Percentiles rank a stretch among this genome's conserved stretches.
Conservation (phyloP, 37 sponge, comb jelly and placozoan species). For the Crambe crambe region DNA sequence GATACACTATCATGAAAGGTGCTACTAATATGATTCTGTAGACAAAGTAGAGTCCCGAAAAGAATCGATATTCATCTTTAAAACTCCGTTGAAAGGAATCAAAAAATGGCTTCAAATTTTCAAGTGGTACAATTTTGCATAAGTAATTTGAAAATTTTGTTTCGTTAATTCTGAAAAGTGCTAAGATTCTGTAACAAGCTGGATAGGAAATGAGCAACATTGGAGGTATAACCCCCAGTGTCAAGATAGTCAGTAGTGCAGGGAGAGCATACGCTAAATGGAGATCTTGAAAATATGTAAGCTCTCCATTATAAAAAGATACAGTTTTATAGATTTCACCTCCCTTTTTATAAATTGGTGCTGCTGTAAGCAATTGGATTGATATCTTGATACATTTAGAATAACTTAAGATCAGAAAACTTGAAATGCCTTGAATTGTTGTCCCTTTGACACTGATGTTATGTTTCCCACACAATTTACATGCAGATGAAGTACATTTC, state of each 20-base stretch:
- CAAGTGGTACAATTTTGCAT: not conserved
- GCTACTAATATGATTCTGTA: not conserved
- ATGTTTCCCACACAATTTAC: not conserved
- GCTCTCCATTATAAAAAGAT: conserved; percentile 9
- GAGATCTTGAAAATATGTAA: not conserved
- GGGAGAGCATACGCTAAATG: conserved; percentile 25
- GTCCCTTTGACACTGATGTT: not conserved
- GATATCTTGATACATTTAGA: conserved; percentile 7
- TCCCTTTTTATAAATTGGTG: not conserved
- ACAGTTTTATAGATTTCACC: not conserved
- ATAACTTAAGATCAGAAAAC: conserved; percentile 30
- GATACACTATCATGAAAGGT: not conserved
- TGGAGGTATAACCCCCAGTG: conserved; percentile 6
- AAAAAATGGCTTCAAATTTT: not conserved
- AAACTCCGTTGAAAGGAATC: conserved; percentile 12
- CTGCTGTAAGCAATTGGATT: not conserved
- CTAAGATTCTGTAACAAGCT: not conserved
- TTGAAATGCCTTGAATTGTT: conserved; percentile 25
- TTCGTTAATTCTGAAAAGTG: conserved; percentile 1
- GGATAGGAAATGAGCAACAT: conserved; percentile 6
- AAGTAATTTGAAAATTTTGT: not conserved
- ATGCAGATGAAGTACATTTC: not conserved
- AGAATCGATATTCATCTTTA: conserved; percentile 4
- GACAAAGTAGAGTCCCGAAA: conserved; percentile 20
- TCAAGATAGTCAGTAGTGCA: not conserved